phyloP scores from a whole-genome alignment of 2,113 vertebrate genomes.

The Dendropsophus ebraccatus region DNA sequence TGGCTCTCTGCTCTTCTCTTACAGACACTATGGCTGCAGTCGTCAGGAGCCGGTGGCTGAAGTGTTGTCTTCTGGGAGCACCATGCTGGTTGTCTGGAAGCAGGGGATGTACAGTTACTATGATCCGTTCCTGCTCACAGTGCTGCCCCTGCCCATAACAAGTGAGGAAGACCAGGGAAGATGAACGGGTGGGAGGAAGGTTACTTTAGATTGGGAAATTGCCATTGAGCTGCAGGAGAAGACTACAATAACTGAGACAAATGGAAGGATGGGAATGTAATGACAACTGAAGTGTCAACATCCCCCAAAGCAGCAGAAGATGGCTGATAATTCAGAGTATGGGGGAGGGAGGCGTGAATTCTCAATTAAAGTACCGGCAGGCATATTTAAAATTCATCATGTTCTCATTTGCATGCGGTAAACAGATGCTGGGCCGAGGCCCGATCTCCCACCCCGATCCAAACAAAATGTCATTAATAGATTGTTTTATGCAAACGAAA shows the following conservation, averaged over 20 bases:
- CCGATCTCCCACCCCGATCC: background rate
- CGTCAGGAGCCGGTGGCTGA: slow-evolving; percentile 79
- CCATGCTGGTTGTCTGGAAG: slow-evolving; percentile 92
- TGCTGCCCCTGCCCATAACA: slow-evolving; percentile 72
- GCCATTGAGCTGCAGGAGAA: no score
- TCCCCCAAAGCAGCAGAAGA: background rate
- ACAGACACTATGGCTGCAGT: slow-evolving; percentile 88
- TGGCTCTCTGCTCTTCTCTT: slow-evolving; percentile 18
- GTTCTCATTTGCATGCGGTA: background rate
- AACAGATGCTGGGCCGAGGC: slow-evolving; percentile 1
- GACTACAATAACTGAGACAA: background rate
- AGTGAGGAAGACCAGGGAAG: slow-evolving; percentile 70
- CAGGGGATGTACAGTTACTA: slow-evolving; percentile 88
- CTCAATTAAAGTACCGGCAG: background rate
- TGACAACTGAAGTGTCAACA: background rate
- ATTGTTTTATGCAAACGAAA: background rate
- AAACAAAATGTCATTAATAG: background rate
- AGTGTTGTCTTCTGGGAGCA: slow-evolving; percentile 82
- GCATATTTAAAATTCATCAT: slow-evolving; percentile 5
- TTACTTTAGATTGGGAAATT: no score
- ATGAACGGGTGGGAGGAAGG: background rate
- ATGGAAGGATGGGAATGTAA: background rate
- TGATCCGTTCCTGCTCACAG: slow-evolving; percentile 85
- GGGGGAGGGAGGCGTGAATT: background rate
- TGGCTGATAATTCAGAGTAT: background rate